Conservation (phyloP, 2,797 vertebrate genomes). For the Myotis findleyi region DNA sequence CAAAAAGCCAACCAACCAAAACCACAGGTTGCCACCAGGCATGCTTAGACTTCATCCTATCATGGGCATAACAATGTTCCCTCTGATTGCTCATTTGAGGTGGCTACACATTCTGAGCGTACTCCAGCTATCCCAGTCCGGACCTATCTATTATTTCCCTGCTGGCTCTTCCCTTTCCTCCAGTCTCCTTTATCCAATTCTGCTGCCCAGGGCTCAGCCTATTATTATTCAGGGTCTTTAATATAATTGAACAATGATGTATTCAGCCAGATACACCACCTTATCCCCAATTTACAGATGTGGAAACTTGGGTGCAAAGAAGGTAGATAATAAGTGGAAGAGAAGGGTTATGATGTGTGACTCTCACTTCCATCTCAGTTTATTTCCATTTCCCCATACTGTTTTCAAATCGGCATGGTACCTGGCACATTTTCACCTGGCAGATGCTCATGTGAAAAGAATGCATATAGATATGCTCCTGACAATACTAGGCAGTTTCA, state of each 20-base stretch:
- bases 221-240: neutral
- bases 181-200: neutral
- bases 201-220: neutral
- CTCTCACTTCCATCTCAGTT: neutral
- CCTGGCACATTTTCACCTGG: conserved; percentile 58
- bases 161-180: neutral
- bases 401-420: neutral
- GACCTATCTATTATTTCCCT: neutral
- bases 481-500: conserved; percentile 54
- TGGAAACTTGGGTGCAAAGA: neutral
- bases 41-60: neutral
- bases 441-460: conserved; percentile 59
- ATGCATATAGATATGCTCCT: conserved; percentile 45
- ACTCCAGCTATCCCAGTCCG: neutral
- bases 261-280: neutral
- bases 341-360: neutral
- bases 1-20: neutral
- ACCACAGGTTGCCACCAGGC: rapidly evolving
- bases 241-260: neutral
- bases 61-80: neutral
- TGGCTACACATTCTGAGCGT: neutral
- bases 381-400: neutral
- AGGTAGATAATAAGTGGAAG: neutral
- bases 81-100: neutral
- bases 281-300: neutral